Percentiles rank a stretch among this genome's conserved stretches.
Evolutionary conservation across 1,140 invertebrate genomes (phyloP).

Genomic region (Zaprionus africanus): DNA sequence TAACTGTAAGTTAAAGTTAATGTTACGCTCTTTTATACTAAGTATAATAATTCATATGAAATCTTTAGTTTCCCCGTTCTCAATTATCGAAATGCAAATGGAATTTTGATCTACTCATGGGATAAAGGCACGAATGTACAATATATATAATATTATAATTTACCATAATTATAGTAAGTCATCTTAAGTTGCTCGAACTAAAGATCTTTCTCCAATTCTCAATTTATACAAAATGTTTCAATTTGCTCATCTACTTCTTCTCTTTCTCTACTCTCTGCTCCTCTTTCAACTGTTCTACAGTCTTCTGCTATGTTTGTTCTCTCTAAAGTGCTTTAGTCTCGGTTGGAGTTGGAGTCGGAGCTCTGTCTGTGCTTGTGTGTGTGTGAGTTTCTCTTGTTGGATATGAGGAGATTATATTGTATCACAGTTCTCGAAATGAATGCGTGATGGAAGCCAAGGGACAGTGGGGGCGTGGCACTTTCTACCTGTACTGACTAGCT

Average conservation of each 20-base stretch:
- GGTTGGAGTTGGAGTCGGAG: conserved; percentile 2
- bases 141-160: conserved; percentile 28
- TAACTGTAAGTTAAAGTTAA: not conserved
- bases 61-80: conserved; percentile 16
- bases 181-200: not conserved
- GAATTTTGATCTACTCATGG: conserved; percentile 31
- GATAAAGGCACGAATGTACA: conserved; percentile 55
- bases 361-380: not conserved
- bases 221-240: conserved; percentile 8
- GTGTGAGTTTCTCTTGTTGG: not conserved
- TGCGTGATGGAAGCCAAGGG: conserved; percentile 22
- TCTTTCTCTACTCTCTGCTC: not conserved
- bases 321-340: conserved; percentile 9
- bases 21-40: not conserved
- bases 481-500: too few relatives aligned
- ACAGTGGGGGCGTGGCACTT: not conserved
- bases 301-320: conserved; percentile 1
- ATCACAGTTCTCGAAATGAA: conserved; percentile 79
- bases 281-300: not conserved
- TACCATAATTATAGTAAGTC: not conserved
- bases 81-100: conserved; percentile 11
- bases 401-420: conserved; percentile 57
- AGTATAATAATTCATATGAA: conserved; percentile 22
- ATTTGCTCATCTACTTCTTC: not conserved
- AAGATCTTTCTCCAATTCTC: not conserved